Evolutionary conservation across 2,888 invertebrate species (phyloP), one percentile per base, ranked within the genome.

Genomic region (Nowickia ferox): DNA sequence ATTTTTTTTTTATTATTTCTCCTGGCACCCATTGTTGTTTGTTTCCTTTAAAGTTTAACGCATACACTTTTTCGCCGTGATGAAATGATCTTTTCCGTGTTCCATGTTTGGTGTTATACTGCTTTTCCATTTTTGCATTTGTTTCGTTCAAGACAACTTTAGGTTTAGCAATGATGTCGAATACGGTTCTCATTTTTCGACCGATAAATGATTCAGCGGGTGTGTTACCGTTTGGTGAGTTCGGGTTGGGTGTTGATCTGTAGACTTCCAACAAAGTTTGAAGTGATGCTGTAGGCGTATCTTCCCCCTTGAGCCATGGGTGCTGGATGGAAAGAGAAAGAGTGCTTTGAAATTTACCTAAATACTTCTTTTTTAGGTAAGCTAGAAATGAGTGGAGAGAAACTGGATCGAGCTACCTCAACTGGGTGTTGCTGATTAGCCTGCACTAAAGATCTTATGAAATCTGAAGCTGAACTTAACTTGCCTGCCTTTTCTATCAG

Each of bases 171-270:
- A 9, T 10, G 17, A 38, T 9, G n/a, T 59, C 17, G 3, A 51
- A 17, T 17, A 51, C 11, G 3, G 51, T 51, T 51, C 51, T 51
- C 51, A 51, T 51, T 17, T 51, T 51, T 17, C 51, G n/a, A 4
- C 51, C 51, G 5, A 63, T 15, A 40, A 79, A 79, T 55, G 19
- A 53, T 17, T 53, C 53, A 6, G 53, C 53, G 8, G 53, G 53
- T 79, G 46, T 1, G 13, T 10, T 4, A 55, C 78, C 78, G 15
- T 84, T 13, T n/a, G 83, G 81, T 19, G 68, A 65, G 1, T 79
- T 53, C 17, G 77, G 82, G 13, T 87, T 61, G 44, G 84, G 82
- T 15, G 72, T 65, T n/a, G 63, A 63, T 44, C 63, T 10, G 9
- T 65, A 65, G 19, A 66, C 66, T 48, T 66, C 68, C 17, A 77